A percentile compares a stretch with the other conserved stretches of the same genome.
These are phyloP conservation scores for Leptestheria dahalacensis DNA, from an alignment of 1,140 invertebrate genomes.

Conservation along the genomic window DNA sequence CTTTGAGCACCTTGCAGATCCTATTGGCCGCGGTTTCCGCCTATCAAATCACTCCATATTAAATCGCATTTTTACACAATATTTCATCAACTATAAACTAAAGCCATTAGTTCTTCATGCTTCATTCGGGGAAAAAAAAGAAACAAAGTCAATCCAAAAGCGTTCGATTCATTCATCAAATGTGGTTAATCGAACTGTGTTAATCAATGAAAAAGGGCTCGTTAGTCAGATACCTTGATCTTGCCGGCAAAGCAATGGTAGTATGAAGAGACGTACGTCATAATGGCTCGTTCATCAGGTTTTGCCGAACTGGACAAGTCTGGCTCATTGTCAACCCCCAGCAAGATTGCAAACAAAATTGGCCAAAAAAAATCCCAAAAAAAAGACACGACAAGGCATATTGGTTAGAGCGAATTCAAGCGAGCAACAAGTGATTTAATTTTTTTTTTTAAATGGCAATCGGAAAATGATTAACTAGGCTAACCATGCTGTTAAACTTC, in stretches of 20 bases:
- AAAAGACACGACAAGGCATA: background rate
- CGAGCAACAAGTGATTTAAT: background rate
- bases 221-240: slow-evolving; percentile 67
- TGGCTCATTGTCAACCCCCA: no score
- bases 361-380: background rate
- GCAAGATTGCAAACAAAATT: no score
- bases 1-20: slow-evolving; percentile 98
- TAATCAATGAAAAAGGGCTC: background rate
- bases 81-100: background rate
- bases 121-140: no score
- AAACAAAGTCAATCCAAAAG: background rate
- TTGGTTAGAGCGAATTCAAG: background rate
- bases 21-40: slow-evolving; percentile 98
- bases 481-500: no score
- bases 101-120: no score
- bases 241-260: slow-evolving; percentile 99
- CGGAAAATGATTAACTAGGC: no score
- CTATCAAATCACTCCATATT: slow-evolving; percentile 34
- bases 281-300: slow-evolving; percentile 96
- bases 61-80: background rate
- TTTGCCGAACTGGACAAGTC: slow-evolving; percentile 96
- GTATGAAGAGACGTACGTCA: slow-evolving; percentile 99
- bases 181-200: no score
- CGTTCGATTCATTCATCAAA: background rate
- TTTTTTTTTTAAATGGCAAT: background rate